Base-by-base conservation (phyloP, 2,888 invertebrate genomes). In the Beris morrisii region DNA sequence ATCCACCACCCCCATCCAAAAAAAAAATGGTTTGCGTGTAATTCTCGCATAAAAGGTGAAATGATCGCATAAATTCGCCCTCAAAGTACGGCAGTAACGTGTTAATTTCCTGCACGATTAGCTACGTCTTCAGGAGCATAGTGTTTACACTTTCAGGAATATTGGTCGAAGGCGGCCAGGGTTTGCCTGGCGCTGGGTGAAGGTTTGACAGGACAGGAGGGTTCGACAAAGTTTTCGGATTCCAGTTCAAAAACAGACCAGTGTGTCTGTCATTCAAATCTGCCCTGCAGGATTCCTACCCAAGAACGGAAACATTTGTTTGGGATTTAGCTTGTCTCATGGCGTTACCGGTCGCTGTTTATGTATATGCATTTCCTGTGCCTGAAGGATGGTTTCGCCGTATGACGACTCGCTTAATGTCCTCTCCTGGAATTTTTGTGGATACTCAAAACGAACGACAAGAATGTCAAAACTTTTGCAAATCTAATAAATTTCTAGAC, bases 101-200 rank as follows among this genome's bases (percentile, higher is more conserved):
- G 71, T 71, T 72, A 72, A 72, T 72, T 72, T 72, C 71, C 72
- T 71, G 71, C 71, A 71, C 71, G 70, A 71, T 71, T 72, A 71
- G 69, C 71, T 70, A 68, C 69, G 69, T 69, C 71, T 67, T 69
- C 67, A 67, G 67, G 67, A 68, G 56, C 64, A 69, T 69, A 66
- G 69, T 71, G 68, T 71, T 68, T 70, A 70, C 71, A 70, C 67
- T 68, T 69, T 65, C 55, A 56, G 65, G 57, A 58, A 67, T 65
- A 64, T 15, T 52, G 45, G 31, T n/a, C 31, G 12, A 7, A 7
- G 44, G 30, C 6, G 28, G 15, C 4, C 13, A 13, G 15, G 44
- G 12, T 22, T 38, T 38, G 38, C 38, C 5, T 38, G 38, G 38
- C 38, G 9, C 38, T 38, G 38, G 38, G 38, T 38, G 9, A 38